phyloP scores from a whole-genome alignment of 2,797 vertebrate genomes.

The Ptychadena robeensis region DNA sequence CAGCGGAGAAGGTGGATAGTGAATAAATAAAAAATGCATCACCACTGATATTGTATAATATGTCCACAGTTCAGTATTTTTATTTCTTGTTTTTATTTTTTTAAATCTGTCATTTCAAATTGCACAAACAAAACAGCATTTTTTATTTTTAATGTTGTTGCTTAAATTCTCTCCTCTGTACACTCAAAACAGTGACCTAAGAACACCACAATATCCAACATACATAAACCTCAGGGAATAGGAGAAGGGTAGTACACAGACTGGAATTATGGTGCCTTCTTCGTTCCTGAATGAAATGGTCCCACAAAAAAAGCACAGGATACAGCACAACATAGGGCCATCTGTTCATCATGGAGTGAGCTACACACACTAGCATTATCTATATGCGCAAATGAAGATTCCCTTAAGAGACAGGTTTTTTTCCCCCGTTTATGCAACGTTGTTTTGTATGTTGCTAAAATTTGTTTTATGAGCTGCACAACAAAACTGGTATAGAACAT shows the following conservation, averaged over 20 bases:
- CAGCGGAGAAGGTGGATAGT: no score
- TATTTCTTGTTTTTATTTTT: conserved; percentile 69
- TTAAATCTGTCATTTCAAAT: conserved; percentile 82
- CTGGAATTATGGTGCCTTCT: conserved; percentile 84
- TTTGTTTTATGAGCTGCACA: conserved; percentile 84
- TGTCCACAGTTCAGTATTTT: conserved; percentile 85
- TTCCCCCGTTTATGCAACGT: conserved; percentile 73
- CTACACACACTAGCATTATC: conserved; percentile 84
- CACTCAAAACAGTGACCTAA: conserved; percentile 92
- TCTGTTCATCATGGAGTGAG: conserved; percentile 91
- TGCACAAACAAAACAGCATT: conserved; percentile 85
- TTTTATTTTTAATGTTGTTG: conserved; percentile 74
- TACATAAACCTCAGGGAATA: conserved; percentile 90
- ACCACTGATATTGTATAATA: conserved; percentile 54
- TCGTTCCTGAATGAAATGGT: conserved; percentile 91
- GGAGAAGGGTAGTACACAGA: conserved; percentile 85
- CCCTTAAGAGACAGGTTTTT: conserved; percentile 82
- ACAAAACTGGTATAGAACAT: conserved; percentile 85
- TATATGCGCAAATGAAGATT: conserved; percentile 83
- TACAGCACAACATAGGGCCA: conserved; percentile 92
- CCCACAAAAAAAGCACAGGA: conserved; percentile 95
- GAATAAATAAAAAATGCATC: background rate
- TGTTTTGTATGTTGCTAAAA: conserved; percentile 74
- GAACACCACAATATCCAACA: conserved; percentile 98
- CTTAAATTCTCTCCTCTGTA: conserved; percentile 90